These are phyloP conservation scores for Acanthurus lineatus DNA, from an alignment of 2,797 vertebrate species.

Conservation along the genomic window DNA sequence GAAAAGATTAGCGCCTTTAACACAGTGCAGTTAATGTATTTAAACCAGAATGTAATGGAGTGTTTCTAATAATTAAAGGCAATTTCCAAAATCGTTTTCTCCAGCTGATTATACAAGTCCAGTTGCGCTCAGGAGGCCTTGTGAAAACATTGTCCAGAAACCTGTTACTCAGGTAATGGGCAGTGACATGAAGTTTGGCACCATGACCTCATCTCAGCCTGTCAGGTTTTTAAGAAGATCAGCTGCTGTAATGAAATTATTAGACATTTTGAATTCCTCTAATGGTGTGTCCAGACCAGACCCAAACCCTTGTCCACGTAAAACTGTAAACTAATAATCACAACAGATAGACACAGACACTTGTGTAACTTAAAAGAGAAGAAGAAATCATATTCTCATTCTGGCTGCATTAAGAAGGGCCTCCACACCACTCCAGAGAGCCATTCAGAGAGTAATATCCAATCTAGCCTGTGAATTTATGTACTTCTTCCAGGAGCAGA, in stretches of 20 bases:
- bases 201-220: constrained; percentile 58
- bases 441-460: constrained; percentile 55
- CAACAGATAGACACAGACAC: background rate
- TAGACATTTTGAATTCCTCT: constrained; percentile 50
- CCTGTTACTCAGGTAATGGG: constrained; percentile 71
- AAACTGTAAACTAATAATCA: background rate
- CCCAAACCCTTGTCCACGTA: background rate
- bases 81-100: constrained; percentile 75
- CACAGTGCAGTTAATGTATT: constrained; percentile 71
- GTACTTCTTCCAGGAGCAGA: constrained; percentile 44
- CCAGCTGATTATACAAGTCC: constrained; percentile 69
- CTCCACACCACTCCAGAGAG: constrained; percentile 51
- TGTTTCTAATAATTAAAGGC: constrained; percentile 79
- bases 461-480: constrained; percentile 65
- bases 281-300: background rate
- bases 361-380: constrained; percentile 40
- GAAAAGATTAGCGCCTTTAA: constrained; percentile 69
- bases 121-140: constrained; percentile 59
- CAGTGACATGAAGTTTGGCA: constrained; percentile 74
- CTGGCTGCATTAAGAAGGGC: constrained; percentile 30
- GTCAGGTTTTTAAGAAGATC: constrained; percentile 55
- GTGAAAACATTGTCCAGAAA: constrained; percentile 65
- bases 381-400: constrained; percentile 38
- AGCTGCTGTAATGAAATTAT: constrained; percentile 58
- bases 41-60: constrained; percentile 76